Evolutionary conservation across 64 coral and sea anemone genomes (phyloP), one percentile per base, ranked within the genome.

Genomic region (Porites lutea): DNA sequence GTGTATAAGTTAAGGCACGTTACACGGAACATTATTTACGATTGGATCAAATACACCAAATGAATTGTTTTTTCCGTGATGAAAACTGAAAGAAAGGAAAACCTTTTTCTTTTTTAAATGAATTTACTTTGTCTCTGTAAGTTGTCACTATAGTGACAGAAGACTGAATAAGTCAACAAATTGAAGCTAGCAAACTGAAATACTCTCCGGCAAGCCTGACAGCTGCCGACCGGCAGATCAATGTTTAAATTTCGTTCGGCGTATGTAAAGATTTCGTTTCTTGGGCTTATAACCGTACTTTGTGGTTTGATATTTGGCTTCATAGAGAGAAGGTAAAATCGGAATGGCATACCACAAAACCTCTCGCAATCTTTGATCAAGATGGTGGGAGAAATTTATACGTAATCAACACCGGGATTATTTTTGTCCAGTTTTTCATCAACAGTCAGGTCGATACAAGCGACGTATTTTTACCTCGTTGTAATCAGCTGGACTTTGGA

Each of bases 371-470:
- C 19, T 15, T 27, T 79, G 52, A 59, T 78, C 10, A 1, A 8
- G 49, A 22, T 21, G 15, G 55, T 54, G 22, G 22, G 55, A 13
- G 21, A 23, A 57, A 54, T 11, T 18, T 77, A 77, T n/a, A 77
- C 16, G 53, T 52, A 77, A 77, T 48, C 8, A 14, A 48, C 48
- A 15, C 7, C 52, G 5, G 74, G 1, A 2, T 37, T 11, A 60
- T 80, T 55, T 80, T 80, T 16, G 20, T 80, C 19, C 48, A 47
- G 51, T 49, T 76, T 69, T 70, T 70, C 66, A 70, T 70, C 66
- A 21, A 43, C 19, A 45, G 37, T 60, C 78, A 37, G 21, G 43
- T 11, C 10, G 44, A 78, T 2, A 13, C 18, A 18, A 4, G 2
- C 18, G 63, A 66, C 4, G 16, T 80, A 52, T 61, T 80, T 54